These are phyloP conservation scores for Micromussa lordhowensis DNA, from an alignment of 92 coral and sea anemone genomes.

Conservation along the genomic window DNA sequence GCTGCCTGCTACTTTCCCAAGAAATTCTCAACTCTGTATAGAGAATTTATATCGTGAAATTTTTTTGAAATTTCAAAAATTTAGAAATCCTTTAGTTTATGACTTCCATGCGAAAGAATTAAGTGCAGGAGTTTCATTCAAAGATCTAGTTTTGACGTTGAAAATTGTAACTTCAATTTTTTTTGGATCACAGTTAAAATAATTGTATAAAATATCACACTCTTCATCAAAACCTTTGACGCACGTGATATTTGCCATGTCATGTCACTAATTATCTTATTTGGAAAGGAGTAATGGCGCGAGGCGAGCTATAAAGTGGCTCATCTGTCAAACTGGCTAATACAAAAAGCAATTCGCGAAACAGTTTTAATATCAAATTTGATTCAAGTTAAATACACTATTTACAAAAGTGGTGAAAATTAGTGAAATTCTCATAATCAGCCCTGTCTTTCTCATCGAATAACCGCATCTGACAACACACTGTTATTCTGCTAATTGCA, in stretches of 20 bases:
- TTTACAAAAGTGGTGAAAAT: slow-evolving; percentile 19
- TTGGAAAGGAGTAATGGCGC: background rate
- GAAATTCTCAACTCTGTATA: too few relatives aligned
- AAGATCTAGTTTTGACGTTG: background rate
- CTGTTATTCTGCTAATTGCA: slow-evolving; percentile 3
- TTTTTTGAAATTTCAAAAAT: too few relatives aligned
- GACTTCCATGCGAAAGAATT: too few relatives aligned
- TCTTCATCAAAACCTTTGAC: background rate
- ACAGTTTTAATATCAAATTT: slow-evolving; percentile 12
- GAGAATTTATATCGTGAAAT: too few relatives aligned
- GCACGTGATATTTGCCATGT: background rate
- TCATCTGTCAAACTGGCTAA: background rate
- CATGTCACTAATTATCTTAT: background rate
- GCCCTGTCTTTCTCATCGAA: background rate
- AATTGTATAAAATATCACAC: background rate
- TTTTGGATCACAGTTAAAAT: background rate
- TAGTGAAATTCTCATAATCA: background rate
- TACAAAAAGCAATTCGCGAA: background rate
- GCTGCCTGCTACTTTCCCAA: too few relatives aligned
- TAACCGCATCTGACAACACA: background rate
- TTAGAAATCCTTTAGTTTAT: too few relatives aligned
- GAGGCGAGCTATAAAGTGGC: background rate
- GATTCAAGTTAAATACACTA: slow-evolving; percentile 15
- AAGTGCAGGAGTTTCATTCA: too few relatives aligned
- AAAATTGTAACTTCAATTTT: background rate